phyloP scores from a whole-genome alignment of 2,797 vertebrate species.

The Phalloptychus januarius region DNA sequence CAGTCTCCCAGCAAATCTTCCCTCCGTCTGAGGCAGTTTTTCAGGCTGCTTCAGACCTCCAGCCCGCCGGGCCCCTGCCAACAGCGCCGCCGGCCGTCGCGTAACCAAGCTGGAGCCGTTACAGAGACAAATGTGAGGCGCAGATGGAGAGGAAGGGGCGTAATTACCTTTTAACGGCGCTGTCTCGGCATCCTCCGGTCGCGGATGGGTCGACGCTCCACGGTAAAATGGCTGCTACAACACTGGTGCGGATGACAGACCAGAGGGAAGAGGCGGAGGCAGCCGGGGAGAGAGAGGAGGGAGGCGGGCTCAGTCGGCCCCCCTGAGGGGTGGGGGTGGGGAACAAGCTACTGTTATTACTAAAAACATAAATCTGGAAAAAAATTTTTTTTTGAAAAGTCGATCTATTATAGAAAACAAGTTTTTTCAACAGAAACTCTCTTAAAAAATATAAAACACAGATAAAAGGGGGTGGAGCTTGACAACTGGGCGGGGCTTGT shows the following conservation, averaged over 20 bases:
- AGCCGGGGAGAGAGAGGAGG: slow-evolving; percentile 51
- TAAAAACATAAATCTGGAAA: background rate
- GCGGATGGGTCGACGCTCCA: slow-evolving; percentile 59
- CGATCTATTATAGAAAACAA: background rate
- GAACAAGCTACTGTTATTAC: background rate
- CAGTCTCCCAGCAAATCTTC: slow-evolving; percentile 37
- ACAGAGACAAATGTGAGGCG: background rate
- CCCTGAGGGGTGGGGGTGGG: slow-evolving; percentile 55
- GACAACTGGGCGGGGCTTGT: slow-evolving; percentile 10
- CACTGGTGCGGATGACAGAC: slow-evolving; percentile 65
- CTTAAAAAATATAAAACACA: background rate
- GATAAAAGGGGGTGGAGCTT: background rate
- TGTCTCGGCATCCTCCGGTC: slow-evolving; percentile 60
- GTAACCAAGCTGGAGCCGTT: background rate
- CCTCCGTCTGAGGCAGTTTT: slow-evolving; percentile 47
- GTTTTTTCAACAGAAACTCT: background rate
- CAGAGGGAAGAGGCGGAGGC: slow-evolving; percentile 57
- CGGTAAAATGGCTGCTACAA: slow-evolving; percentile 78
- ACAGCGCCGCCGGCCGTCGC: background rate
- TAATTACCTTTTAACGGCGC: slow-evolving; percentile 63
- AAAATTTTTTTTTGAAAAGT: no score
- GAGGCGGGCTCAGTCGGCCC: slow-evolving; percentile 56
- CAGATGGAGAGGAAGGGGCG: background rate
- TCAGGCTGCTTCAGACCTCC: slow-evolving; percentile 25
- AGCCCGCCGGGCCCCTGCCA: slow-evolving; percentile 11